A percentile compares a stretch with the other conserved stretches of the same genome.
phyloP scores from a whole-genome alignment of 2,797 vertebrate species.

The Molossus alvarezi region DNA sequence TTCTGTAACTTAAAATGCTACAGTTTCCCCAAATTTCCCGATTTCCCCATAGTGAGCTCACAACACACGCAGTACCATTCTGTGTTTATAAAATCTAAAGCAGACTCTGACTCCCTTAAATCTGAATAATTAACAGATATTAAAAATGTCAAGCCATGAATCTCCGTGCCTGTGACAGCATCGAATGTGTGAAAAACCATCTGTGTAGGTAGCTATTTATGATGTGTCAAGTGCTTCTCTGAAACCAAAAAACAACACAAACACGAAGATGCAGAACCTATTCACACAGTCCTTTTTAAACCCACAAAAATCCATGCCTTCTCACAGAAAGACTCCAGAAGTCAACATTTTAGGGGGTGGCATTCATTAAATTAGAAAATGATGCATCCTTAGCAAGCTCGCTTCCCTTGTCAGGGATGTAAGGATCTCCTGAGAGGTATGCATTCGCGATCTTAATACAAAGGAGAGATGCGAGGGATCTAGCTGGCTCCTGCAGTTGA shows the following conservation, averaged over 20 bases:
- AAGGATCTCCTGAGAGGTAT: neutral
- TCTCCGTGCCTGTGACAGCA: slow-evolving; percentile 29
- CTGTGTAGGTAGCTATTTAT: slow-evolving; percentile 73
- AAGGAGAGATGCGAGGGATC: slow-evolving; percentile 36
- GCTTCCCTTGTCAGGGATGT: neutral
- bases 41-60: slow-evolving; percentile 14
- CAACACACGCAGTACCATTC: neutral
- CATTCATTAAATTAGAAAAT: slow-evolving; percentile 37
- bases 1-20: slow-evolving; percentile 40
- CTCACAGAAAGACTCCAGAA: neutral
- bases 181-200: slow-evolving; percentile 57
- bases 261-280: slow-evolving; percentile 19
- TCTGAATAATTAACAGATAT: slow-evolving; percentile 63
- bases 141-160: slow-evolving; percentile 63
- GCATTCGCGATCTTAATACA: slow-evolving; percentile 40
- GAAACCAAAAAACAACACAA: slow-evolving; percentile 57
- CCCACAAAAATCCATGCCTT: slow-evolving; percentile 24
- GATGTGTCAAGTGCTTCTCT: slow-evolving; percentile 46
- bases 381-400: neutral
- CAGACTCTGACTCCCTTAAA: slow-evolving; percentile 52
- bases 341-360: neutral
- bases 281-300: slow-evolving; percentile 36
- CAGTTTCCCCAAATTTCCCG: neutral
- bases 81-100: slow-evolving; percentile 67
- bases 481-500: slow-evolving; percentile 40